phyloP scores from a whole-genome alignment of 2,113 vertebrate genomes.

The Xenus cinereus region DNA sequence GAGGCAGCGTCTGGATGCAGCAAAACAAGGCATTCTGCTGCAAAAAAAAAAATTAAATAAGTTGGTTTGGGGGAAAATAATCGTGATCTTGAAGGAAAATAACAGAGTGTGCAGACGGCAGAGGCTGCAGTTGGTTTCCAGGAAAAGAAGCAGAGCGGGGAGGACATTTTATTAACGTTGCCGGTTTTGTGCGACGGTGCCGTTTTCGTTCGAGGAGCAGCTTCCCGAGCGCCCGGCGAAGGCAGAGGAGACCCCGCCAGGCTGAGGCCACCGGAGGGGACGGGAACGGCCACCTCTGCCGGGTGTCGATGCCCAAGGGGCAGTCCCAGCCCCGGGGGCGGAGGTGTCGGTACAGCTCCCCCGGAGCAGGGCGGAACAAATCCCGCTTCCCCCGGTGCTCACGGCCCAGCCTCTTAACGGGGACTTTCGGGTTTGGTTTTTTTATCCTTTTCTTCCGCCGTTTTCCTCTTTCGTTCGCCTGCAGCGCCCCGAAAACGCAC shows the following conservation, averaged over 20 bases:
- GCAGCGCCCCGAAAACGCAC: not conserved
- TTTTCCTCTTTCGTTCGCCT: not conserved
- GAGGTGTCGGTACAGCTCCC: too few relatives aligned
- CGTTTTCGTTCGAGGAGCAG: not conserved
- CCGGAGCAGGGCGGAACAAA: too few relatives aligned
- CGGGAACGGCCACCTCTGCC: not conserved
- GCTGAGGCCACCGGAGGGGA: not conserved
- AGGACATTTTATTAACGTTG: not conserved
- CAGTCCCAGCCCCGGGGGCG: not conserved
- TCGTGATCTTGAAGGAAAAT: not conserved
- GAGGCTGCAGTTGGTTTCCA: not conserved
- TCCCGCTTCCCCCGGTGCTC: not conserved
- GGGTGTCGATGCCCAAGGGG: not conserved
- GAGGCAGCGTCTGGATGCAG: not conserved
- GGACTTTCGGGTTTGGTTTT: not conserved
- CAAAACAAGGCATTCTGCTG: too few relatives aligned
- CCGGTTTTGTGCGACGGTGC: too few relatives aligned
- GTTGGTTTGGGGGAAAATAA: not conserved
- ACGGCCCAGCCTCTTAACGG: not conserved
- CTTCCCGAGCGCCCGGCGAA: fast-evolving
- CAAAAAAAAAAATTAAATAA: not conserved
- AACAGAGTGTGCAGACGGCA: fast-evolving
- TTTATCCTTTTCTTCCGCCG: too few relatives aligned
- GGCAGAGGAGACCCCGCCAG: not conserved
- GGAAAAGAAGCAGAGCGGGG: not conserved